phyloP scores from a whole-genome alignment of 2,113 vertebrate species.

The Corythoichthys haematopterus region DNA sequence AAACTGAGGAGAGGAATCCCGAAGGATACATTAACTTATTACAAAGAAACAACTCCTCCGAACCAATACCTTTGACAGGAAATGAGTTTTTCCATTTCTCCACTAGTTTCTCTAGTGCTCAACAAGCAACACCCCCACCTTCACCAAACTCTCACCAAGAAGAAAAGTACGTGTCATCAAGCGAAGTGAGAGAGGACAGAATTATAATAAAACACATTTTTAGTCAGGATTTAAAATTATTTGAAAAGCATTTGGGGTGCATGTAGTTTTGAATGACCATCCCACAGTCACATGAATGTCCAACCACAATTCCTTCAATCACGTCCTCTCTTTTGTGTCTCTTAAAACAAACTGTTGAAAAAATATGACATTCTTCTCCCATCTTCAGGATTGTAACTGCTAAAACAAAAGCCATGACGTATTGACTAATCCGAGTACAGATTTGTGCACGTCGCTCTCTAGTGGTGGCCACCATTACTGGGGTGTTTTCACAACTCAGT shows the following conservation, averaged over 20 bases:
- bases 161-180: slow-evolving; percentile 26
- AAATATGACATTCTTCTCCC: no score
- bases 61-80: slow-evolving; percentile 72
- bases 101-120: slow-evolving; percentile 46
- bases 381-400: no score
- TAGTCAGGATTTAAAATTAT: neutral
- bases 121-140: slow-evolving; percentile 40
- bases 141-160: slow-evolving; percentile 44
- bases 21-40: slow-evolving; percentile 71
- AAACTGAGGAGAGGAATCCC: slow-evolving; percentile 69
- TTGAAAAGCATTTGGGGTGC: neutral
- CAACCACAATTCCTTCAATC: no score
- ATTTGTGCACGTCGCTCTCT: no score
- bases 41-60: slow-evolving; percentile 67
- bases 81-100: slow-evolving; percentile 71
- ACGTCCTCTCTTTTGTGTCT: no score
- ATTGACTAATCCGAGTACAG: no score
- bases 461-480: no score
- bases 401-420: no score
- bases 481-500: no score
- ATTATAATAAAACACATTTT: slow-evolving; percentile 16
- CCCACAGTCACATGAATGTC: no score
- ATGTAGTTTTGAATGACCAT: no score
- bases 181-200: slow-evolving; percentile 25
- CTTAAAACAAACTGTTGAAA: no score